Conservation (phyloP, 2,113 vertebrate genomes). For the Heteronetta atricapilla region DNA sequence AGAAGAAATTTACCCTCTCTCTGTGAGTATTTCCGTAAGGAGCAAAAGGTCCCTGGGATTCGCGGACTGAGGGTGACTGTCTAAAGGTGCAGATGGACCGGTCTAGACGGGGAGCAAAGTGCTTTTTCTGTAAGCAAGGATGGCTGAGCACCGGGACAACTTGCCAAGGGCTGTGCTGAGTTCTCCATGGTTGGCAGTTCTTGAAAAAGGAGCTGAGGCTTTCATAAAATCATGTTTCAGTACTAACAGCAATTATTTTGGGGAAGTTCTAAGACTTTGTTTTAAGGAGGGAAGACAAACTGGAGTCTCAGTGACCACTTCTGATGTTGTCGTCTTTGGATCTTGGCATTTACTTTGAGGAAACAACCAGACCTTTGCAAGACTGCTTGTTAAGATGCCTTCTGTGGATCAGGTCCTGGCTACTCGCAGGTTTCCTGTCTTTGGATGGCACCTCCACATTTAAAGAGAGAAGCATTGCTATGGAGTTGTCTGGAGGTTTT, state of each 20-base stretch:
- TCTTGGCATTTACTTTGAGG: not conserved
- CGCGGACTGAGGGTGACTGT: not conserved
- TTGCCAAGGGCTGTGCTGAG: not conserved
- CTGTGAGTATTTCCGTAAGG: not conserved
- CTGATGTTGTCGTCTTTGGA: not conserved
- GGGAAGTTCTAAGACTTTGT: not conserved
- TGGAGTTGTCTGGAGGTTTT: not conserved
- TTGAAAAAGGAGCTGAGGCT: not conserved
- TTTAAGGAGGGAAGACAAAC: not conserved
- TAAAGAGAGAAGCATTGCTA: not conserved
- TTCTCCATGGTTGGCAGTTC: not conserved
- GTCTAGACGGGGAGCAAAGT: not conserved
- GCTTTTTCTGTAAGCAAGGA: not conserved
- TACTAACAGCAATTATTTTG: not conserved
- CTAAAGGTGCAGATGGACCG: not conserved
- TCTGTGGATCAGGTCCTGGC: not conserved
- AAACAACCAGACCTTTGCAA: not conserved
- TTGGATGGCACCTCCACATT: not conserved
- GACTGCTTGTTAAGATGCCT: not conserved
- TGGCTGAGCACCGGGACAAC: not conserved
- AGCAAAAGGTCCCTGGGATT: not conserved
- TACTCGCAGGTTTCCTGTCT: not conserved
- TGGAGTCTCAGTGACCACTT: not conserved
- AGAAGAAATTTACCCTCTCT: slow-evolving; percentile 5
- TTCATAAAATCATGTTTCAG: not conserved